Percentiles rank a stretch among this genome's conserved stretches.
phyloP scores from a whole-genome alignment of 2,113 vertebrate genomes.

The Oreochromis aureus region DNA sequence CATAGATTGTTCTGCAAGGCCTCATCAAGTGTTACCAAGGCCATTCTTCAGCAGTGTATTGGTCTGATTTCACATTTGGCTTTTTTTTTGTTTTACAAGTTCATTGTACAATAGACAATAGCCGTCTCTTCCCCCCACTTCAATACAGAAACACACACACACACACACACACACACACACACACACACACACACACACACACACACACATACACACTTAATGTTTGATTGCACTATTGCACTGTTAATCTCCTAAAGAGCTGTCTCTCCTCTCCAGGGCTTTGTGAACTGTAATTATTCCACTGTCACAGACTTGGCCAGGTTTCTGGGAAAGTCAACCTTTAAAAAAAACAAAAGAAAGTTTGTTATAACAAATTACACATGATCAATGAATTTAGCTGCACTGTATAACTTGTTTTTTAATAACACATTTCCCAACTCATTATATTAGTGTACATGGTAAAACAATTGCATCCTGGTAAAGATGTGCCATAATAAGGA shows the following conservation, averaged over 20 bases:
- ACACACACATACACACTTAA: neutral
- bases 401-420: neutral
- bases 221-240: constrained; percentile 56
- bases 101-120: neutral
- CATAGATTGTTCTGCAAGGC: constrained; percentile 15
- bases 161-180: neutral
- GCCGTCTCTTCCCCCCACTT: neutral
- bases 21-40: neutral
- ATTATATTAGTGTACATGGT: neutral
- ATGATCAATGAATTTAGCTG: neutral
- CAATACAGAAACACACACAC: neutral
- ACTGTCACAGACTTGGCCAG: constrained; percentile 97
- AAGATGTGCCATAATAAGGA: neutral
- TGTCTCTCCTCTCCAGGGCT: neutral
- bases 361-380: neutral
- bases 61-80: constrained; percentile 60
- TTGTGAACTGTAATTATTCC: constrained; percentile 70
- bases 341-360: neutral
- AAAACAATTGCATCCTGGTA: neutral
- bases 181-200: neutral
- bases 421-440: neutral
- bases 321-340: constrained; percentile 97
- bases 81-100: neutral
- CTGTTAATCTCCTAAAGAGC: constrained; percentile 36
- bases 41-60: constrained; percentile 35